phyloP scores from a whole-genome alignment of 2,888 invertebrate genomes.

The Aphidoletes aphidimyza region DNA sequence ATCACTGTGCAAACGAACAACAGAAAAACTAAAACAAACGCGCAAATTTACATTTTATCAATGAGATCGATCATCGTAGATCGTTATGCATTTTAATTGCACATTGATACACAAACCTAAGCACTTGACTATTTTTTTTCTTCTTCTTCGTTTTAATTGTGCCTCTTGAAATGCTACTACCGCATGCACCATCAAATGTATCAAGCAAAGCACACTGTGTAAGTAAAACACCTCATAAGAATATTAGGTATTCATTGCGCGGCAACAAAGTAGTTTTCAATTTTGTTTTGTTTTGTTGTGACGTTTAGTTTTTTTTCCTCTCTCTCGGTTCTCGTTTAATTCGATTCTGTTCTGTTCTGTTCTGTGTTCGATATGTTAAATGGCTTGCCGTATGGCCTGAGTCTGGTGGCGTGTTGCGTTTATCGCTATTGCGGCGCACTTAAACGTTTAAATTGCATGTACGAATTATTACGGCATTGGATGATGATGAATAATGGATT shows the following conservation, averaged over 20 bases:
- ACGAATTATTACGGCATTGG: slow-evolving; percentile 28
- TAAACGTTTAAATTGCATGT: slow-evolving; percentile 39
- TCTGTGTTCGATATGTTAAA: slow-evolving; percentile 12
- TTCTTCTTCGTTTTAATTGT: too few relatives aligned
- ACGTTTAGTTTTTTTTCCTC: background rate
- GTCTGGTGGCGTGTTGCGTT: slow-evolving; percentile 50
- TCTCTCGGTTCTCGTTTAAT: too few relatives aligned
- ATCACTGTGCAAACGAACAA: too few relatives aligned
- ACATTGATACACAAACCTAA: slow-evolving; percentile 19
- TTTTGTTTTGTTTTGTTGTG: slow-evolving; percentile 15
- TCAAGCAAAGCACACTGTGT: too few relatives aligned
- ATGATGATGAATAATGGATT: slow-evolving; percentile 53
- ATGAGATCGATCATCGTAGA: background rate
- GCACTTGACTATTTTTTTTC: slow-evolving; percentile 14
- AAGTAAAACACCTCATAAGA: too few relatives aligned
- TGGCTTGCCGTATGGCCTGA: too few relatives aligned
- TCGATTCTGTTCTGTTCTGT: background rate
- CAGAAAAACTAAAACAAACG: background rate
- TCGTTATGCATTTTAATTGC: slow-evolving; percentile 43
- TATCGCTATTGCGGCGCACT: slow-evolving; percentile 49
- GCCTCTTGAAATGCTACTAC: too few relatives aligned
- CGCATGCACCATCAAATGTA: too few relatives aligned
- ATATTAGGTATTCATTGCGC: background rate
- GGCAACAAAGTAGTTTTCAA: background rate
- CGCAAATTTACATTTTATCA: slow-evolving; percentile 41